Base-by-base conservation (phyloP, 2,113 vertebrate species). In the Microcebus griseorufus region DNA sequence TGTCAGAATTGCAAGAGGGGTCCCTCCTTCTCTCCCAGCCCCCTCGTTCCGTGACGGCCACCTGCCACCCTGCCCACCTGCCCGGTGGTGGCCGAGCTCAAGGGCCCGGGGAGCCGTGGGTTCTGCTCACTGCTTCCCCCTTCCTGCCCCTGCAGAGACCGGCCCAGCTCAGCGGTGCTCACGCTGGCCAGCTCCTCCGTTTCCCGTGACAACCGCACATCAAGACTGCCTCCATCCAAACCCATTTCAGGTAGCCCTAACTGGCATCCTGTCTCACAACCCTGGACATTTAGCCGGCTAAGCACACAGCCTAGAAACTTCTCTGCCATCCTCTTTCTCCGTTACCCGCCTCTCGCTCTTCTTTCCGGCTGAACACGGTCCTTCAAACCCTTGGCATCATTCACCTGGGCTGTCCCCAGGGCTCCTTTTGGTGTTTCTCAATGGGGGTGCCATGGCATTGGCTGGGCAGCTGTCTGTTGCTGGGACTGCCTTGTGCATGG, bases 331-430 rank as follows among this genome's bases (percentile, higher is more conserved):
- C 45, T 62, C 55, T 27, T 39, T 29, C 55, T 81, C 48, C 13
- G 3, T 16, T 20, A 8, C 6, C 39, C 34, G 27, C n/a, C 11
- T 9, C 29, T 29, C 48, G 22, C 22, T 53, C 16, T 69, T 42
- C 42, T 27, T 62, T 32, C 45, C 34, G 29, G 34, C 55, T 6
- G 17, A 45, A 39, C 22, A 16, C 16, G 22, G 12, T 42, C 18
- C 39, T 45, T 32, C 20, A 4, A 17, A 2, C 8, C 17, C 48
- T 42, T 0, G 0, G 25, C 5, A 5, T 42, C 23, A 0, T 6
- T 42, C 6, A 0, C 51, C 23, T 16, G 23, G 53, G 34, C 32
- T 12, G 6, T 18, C 34, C 25, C 84, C 20, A 60, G 65, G 34
- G 18, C 18, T 42, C 45, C 18, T 86, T 29, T 67, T 1, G 6